Conservation (phyloP, 2,113 vertebrate genomes). For the Suricata suricatta region DNA sequence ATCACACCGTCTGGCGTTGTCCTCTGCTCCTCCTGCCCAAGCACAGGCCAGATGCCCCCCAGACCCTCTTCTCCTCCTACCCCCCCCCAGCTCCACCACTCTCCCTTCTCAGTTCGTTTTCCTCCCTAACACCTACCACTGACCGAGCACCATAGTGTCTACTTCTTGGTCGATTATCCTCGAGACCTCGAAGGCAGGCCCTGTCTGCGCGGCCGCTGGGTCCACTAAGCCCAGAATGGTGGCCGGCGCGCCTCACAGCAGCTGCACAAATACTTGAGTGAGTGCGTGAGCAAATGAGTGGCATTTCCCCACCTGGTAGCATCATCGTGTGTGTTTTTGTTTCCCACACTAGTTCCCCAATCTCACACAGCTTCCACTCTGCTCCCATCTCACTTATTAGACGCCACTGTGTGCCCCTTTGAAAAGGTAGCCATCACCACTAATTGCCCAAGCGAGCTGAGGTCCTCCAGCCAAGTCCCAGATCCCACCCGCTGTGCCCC, state of each 20-base stretch:
- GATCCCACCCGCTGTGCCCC: too few relatives aligned
- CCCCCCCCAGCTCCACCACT: neutral
- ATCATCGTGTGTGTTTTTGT: neutral
- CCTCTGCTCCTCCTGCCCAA: neutral
- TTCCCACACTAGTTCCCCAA: neutral
- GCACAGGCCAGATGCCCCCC: neutral
- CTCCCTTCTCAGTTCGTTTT: accelerated
- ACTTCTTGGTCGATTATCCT: too few relatives aligned
- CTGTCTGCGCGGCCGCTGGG: neutral
- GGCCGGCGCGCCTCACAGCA: accelerated
- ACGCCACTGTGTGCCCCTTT: neutral
- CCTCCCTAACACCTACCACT: neutral
- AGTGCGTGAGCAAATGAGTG: neutral
- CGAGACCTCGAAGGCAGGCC: neutral
- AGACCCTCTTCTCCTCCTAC: neutral
- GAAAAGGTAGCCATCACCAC: neutral
- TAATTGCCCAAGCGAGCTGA: neutral
- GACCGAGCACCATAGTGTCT: too few relatives aligned
- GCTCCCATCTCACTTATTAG: neutral
- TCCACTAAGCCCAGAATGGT: accelerated
- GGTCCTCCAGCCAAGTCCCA: neutral
- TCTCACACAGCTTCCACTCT: neutral
- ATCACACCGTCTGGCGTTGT: neutral
- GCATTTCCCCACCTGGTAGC: neutral
- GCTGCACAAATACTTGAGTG: neutral